A percentile compares a stretch with the other conserved stretches of the same genome.
Conservation (phyloP, 2,797 vertebrate species). For the Spheniscus humboldti region DNA sequence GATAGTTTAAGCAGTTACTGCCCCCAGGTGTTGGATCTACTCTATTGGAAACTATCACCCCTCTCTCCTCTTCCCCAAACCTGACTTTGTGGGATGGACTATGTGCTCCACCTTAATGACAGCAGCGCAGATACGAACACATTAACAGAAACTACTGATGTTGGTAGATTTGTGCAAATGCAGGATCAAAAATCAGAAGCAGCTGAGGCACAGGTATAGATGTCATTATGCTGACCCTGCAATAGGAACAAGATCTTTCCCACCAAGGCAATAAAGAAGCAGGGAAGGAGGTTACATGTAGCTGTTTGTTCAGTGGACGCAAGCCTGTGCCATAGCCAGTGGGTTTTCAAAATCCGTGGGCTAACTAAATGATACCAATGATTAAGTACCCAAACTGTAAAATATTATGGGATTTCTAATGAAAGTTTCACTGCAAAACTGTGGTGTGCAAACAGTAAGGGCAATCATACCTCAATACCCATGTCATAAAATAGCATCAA, state of each 20-base stretch:
- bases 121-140: background rate
- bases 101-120: background rate
- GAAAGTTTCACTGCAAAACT: background rate
- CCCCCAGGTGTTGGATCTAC: background rate
- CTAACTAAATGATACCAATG: background rate
- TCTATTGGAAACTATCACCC: background rate
- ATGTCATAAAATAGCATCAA: background rate
- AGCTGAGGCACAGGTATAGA: background rate
- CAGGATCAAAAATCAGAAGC: background rate
- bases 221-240: background rate
- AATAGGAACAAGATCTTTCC: background rate
- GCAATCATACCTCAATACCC: background rate
- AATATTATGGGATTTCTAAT: background rate
- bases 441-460: background rate
- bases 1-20: constrained; percentile 1
- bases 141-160: background rate
- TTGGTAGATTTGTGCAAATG: background rate
- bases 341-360: background rate
- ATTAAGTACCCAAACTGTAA: background rate
- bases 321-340: background rate
- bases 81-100: background rate
- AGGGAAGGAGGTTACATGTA: background rate
- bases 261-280: background rate
- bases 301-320: background rate
- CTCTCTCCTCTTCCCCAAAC: background rate